A percentile compares a stretch with the other conserved stretches of the same genome.
Conservation (phyloP, 2,113 vertebrate genomes). For the Sarotherodon lohbergeri region DNA sequence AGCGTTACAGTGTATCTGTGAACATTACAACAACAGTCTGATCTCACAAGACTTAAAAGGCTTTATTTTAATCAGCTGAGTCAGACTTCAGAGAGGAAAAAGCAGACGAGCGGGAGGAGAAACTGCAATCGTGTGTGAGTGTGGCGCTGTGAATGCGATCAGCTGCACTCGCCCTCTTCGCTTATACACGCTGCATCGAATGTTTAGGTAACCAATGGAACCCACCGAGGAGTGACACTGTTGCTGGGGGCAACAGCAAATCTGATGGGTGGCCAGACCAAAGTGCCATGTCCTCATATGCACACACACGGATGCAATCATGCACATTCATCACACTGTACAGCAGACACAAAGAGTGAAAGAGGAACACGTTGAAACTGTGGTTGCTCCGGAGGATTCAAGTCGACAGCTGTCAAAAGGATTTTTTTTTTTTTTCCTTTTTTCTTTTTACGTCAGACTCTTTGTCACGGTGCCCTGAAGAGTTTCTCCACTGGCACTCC, state of each 20-base stretch:
- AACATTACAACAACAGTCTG: neutral
- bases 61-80: neutral
- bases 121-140: neutral
- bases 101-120: neutral
- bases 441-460: neutral
- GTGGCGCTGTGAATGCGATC: neutral
- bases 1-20: neutral
- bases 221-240: constrained; percentile 9
- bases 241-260: constrained; percentile 45
- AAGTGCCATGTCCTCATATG: neutral
- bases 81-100: neutral
- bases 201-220: constrained; percentile 46
- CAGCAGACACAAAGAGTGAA: neutral
- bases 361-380: neutral
- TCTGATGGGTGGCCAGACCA: neutral
- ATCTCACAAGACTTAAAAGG: neutral
- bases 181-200: neutral
- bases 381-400: neutral
- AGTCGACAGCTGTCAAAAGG: neutral
- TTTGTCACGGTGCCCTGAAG: neutral
- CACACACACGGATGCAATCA: neutral
- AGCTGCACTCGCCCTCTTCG: neutral
- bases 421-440: neutral
- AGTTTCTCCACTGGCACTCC: neutral
- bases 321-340: neutral